These are phyloP conservation scores for Uropetala carovei DNA, from an alignment of 2,888 invertebrate species.

Conservation along the genomic window DNA sequence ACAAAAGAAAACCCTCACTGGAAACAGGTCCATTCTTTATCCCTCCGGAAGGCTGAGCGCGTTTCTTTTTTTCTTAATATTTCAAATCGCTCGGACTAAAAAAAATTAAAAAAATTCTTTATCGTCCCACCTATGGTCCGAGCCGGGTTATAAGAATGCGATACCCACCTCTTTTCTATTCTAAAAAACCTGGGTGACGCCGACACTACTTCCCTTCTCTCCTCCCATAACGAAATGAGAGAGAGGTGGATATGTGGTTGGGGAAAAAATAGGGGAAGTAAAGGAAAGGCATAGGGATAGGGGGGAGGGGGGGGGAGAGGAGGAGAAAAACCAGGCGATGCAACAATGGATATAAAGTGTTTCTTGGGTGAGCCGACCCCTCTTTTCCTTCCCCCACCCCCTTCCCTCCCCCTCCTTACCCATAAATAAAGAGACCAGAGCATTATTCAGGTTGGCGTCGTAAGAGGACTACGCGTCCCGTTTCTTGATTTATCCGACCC, in stretches of 20 bases:
- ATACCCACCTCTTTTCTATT: neutral
- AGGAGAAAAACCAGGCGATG: neutral
- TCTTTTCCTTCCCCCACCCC: conserved; percentile 1
- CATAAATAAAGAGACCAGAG: conserved; percentile 53
- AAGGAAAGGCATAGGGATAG: neutral
- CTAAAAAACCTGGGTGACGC: neutral
- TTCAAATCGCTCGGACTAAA: conserved; percentile 8
- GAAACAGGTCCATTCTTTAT: conserved; percentile 46
- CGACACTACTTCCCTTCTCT: neutral
- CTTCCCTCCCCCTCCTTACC: too few relatives aligned
- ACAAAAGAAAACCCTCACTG: conserved; percentile 39
- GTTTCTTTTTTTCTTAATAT: neutral
- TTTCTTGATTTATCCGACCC: conserved; percentile 43
- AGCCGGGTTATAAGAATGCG: neutral
- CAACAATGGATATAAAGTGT: conserved; percentile 51
- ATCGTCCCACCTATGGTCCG: neutral
- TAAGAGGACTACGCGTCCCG: neutral
- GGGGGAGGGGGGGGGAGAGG: too few relatives aligned
- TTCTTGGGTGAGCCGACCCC: conserved; percentile 10
- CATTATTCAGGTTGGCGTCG: conserved; percentile 51
- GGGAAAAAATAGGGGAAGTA: neutral
- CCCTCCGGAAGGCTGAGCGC: neutral
- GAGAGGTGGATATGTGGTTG: neutral
- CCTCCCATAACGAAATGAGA: neutral
- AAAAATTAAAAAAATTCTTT: conserved; percentile 38